Percentiles rank a stretch among this genome's conserved stretches.
Evolutionary conservation across 2,888 invertebrate species (phyloP).

Genomic region (Cybosia mesomella): DNA sequence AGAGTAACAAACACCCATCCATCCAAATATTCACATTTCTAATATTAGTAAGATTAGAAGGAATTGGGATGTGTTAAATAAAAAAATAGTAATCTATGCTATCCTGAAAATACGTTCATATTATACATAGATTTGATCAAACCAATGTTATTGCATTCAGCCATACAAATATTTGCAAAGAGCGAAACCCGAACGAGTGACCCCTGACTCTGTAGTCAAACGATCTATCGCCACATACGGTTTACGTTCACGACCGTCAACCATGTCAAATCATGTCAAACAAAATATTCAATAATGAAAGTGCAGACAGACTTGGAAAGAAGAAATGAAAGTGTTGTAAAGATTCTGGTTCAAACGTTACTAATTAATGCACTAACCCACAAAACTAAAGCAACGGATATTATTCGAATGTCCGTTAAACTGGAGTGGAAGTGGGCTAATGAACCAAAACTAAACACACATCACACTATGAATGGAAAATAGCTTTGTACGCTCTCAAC

Average conservation of each 20-base stretch:
- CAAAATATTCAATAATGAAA: background rate
- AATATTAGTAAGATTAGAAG: too few species aligned
- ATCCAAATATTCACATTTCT: too few species aligned
- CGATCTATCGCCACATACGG: background rate
- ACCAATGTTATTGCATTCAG: too few species aligned
- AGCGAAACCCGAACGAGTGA: background rate
- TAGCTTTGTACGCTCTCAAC: background rate
- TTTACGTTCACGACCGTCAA: background rate
- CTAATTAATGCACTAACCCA: conserved; percentile 1
- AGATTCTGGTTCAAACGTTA: background rate
- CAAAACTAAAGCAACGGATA: conserved; percentile 1
- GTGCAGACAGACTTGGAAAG: background rate
- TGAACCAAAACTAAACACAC: conserved; percentile 4
- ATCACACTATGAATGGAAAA: background rate
- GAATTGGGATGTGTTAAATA: too few species aligned
- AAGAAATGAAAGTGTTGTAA: conserved; percentile 1
- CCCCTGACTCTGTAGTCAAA: background rate
- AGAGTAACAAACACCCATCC: too few species aligned
- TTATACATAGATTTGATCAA: too few species aligned
- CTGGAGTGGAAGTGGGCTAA: conserved; percentile 3
- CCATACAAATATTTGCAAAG: background rate
- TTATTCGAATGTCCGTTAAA: conserved; percentile 5
- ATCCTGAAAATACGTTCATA: too few species aligned
- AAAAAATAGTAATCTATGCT: too few species aligned
- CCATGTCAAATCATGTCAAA: background rate